Base-by-base conservation (phyloP, 1,140 invertebrate species). In the Zelostemma sp. region DNA sequence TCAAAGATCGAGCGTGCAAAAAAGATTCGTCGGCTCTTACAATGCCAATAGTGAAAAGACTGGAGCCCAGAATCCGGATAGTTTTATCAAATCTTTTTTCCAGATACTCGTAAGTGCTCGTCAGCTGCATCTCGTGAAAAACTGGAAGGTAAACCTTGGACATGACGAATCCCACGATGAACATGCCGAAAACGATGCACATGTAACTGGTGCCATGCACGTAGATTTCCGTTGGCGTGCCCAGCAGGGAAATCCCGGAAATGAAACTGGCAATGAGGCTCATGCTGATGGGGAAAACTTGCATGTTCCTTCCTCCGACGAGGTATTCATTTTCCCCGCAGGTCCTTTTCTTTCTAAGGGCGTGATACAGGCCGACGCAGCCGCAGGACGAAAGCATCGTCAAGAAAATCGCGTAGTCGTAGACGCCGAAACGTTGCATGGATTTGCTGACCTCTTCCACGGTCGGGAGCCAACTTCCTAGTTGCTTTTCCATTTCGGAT, bases 81-180 rank as follows among this genome's bases (percentile, higher is more conserved):
- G 87, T 88, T 61, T 89, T 90, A 73, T 93, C 88, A 71, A 93
- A 95, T 17, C 93, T 88, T 69, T 86, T 86, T 74, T 95, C 93
- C 59, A 96, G 84, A 76, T 97, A 97, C 90, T 95, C 92, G 85
- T 95, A 95, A 14, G 91, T 91, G 45, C 93, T 95, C 38, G 93
- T 95, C 2, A 95, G 74, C 71, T 90, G 86, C 2, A 96, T 87
- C n/a, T 91, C 88, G 70, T 94, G 92, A 73, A 94, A 94, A 0
- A 96, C 90, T 0, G 95, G 95, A 31, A 96, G 78, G 76, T 91
- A 95, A 18, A 95, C 86, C 61, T 88, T 87, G 0, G 88, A 88
- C 70, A 93, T 88, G 4, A 90, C 81, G 9, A 92, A 66, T 6
- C 89, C 90, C 76, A 91, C 90, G 5, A 92, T 56, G 0, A 92